These are phyloP conservation scores for Sebastes taczanowskii DNA, from an alignment of 2,797 vertebrate genomes.

Conservation along the genomic window DNA sequence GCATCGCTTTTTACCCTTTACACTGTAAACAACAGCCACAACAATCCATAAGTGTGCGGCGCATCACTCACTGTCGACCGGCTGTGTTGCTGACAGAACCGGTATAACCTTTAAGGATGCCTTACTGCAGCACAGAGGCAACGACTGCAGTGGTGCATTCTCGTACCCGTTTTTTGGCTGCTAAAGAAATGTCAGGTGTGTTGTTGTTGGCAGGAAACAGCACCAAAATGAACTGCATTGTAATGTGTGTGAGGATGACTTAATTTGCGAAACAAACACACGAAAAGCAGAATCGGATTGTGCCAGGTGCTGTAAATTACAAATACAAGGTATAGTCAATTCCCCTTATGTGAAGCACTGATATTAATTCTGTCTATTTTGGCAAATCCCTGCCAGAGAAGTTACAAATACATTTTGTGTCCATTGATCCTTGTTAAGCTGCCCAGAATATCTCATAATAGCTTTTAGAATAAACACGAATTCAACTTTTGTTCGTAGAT, in stretches of 20 bases:
- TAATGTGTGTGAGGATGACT: background rate
- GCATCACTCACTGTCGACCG: constrained; percentile 20
- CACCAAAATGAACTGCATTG: background rate
- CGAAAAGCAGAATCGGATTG: background rate
- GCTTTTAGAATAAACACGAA: background rate
- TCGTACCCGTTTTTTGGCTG: background rate
- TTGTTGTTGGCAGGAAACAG: background rate
- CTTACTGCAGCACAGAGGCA: background rate
- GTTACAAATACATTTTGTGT: background rate
- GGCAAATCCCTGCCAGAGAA: background rate
- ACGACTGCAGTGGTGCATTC: background rate
- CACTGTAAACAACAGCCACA: constrained; percentile 23
- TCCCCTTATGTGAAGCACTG: background rate
- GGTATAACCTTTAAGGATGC: constrained; percentile 15
- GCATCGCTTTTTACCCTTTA: background rate
- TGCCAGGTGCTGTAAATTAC: background rate
- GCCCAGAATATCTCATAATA: background rate
- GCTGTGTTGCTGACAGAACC: constrained; percentile 10
- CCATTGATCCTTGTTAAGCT: background rate
- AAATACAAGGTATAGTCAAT: background rate
- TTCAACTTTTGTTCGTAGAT: background rate
- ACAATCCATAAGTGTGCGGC: constrained; percentile 7
- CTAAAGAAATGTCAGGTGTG: background rate
- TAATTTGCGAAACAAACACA: background rate
- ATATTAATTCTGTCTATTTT: background rate